Evolutionary conservation across 2,113 vertebrate species (phyloP).

Genomic region (Spea bombifrons): DNA sequence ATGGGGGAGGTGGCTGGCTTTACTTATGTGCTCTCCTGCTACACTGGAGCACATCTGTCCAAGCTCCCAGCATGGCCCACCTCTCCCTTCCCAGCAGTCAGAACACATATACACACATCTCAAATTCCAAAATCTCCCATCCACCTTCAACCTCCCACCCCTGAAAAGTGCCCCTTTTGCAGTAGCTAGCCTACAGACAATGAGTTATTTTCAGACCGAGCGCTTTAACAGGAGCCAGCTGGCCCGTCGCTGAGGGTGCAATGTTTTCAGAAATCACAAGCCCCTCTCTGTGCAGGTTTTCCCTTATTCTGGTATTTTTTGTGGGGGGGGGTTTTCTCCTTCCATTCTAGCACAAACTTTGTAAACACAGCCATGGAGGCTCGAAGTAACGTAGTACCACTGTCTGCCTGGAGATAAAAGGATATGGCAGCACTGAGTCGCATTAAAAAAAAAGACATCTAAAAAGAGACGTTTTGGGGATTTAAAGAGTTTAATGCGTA

Average conservation of each 20-base stretch:
- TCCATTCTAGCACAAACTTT: background rate
- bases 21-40: conserved; percentile 20
- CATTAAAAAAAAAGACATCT: too few relatives aligned
- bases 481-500: too few relatives aligned
- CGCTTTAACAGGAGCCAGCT: conserved; percentile 43
- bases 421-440: too few relatives aligned
- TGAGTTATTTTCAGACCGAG: conserved; percentile 35
- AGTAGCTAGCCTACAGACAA: conserved; percentile 34
- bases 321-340: background rate
- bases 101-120: conserved; percentile 31
- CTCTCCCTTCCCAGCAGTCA: conserved; percentile 25
- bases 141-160: conserved; percentile 36
- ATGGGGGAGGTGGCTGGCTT: conserved; percentile 3
- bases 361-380: background rate
- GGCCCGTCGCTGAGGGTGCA: conserved; percentile 32
- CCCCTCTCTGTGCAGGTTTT: conserved; percentile 22
- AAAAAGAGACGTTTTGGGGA: too few relatives aligned
- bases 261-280: conserved; percentile 32
- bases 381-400: background rate
- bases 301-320: background rate
- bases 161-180: conserved; percentile 25
- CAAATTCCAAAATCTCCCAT: conserved; percentile 41
- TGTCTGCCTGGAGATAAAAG: background rate
- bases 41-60: conserved; percentile 38
- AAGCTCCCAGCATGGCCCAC: conserved; percentile 30